Evolutionary conservation across 2,888 invertebrate genomes (phyloP), one percentile per base, ranked within the genome.

Genomic region (Rhingia campestris): DNA sequence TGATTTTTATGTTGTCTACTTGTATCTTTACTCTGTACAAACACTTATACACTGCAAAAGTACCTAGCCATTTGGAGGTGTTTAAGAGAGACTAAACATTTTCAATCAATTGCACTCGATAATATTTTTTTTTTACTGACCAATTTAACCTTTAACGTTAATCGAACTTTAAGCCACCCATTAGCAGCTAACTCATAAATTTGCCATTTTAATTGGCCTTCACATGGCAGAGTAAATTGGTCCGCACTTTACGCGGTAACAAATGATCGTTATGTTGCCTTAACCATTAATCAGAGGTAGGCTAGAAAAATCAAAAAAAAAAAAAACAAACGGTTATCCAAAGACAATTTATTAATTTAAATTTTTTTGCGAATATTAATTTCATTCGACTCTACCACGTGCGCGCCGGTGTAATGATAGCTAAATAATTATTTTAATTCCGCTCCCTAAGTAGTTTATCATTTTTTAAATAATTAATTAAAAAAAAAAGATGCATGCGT

Each of bases 141-240:
- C 22, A 22, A 22, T 22, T 49, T 49, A 49, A 49, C 49, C 30
- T 49, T 30, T 30, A 49, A 30, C 49, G 10, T 4, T 9, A 4
- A 9, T 30, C 22, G 30, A 49, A 30, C 30, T 49, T 9, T 7
- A 49, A 49, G 22, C 22, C 4, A 14, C 6, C 45, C 14, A 12
- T 45, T 45, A 6, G 12, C 6, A n/a, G 5, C 22, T 14, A 49
- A 30, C 30, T 49, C 58, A 59, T 79, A 72, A 59, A 53, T 64
- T 72, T 72, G 51, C 72, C 63, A 72, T 58, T 77, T 79, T 73
- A 73, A 79, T 79, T 79, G 79, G 66, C 73, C 79, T 79, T 64
- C 59, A 73, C 64, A 66, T 59, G 32, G 37, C 51, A n/a, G 56
- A 59, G 43, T 66, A 59, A 73, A 64, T 22, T 64, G 58, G 49